These are phyloP conservation scores for Barypeithes pellucidus DNA, from an alignment of 2,888 invertebrate species.

Conservation along the genomic window DNA sequence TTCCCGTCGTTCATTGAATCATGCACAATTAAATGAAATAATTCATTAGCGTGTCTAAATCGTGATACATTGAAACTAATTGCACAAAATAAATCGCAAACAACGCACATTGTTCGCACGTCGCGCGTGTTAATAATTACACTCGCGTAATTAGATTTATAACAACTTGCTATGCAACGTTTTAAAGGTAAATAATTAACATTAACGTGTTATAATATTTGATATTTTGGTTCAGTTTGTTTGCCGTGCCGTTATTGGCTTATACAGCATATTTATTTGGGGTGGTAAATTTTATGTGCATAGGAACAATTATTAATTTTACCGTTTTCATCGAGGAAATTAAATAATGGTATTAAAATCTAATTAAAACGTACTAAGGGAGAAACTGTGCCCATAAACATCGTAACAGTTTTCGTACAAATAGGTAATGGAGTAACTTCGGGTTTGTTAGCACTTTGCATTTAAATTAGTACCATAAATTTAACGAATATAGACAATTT, in stretches of 20 bases:
- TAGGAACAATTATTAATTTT: slow-evolving; percentile 21
- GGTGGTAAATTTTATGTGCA: slow-evolving; percentile 23
- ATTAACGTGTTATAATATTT: slow-evolving; percentile 48
- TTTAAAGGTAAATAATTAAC: slow-evolving; percentile 51
- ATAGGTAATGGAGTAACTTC: no score
- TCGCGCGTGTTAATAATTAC: slow-evolving; percentile 43
- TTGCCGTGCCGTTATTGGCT: slow-evolving; percentile 25
- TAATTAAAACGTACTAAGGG: slow-evolving; percentile 9
- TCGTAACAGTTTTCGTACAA: not conserved
- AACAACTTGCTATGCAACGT: slow-evolving; percentile 48
- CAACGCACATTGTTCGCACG: slow-evolving; percentile 42
- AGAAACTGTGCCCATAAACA: not conserved
- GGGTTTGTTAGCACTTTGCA: no score
- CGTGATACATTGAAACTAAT: slow-evolving; percentile 26
- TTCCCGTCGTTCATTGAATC: no score
- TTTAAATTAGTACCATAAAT: not conserved
- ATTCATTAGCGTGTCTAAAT: slow-evolving; percentile 14
- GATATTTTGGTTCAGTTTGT: slow-evolving; percentile 38
- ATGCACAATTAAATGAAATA: not conserved
- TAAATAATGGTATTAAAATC: slow-evolving; percentile 14
- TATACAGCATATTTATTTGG: slow-evolving; percentile 36
- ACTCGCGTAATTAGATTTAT: slow-evolving; percentile 48
- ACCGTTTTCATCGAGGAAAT: not conserved
- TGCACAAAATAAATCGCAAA: slow-evolving; percentile 35
- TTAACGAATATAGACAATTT: not conserved